phyloP scores from a whole-genome alignment of 2,888 invertebrate genomes.

The Polymixis flavicincta region DNA sequence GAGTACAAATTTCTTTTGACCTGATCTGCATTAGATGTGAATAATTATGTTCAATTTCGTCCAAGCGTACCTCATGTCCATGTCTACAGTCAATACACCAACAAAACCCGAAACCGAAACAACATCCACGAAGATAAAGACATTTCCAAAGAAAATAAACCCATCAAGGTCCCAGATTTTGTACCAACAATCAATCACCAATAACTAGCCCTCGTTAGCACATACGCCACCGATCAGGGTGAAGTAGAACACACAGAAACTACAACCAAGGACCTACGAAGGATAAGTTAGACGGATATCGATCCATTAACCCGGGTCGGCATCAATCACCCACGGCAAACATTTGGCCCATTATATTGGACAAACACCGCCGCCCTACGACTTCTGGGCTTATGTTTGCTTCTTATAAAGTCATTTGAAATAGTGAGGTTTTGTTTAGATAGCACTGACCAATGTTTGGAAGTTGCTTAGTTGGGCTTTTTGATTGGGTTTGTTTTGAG shows the following conservation, averaged over 20 bases:
- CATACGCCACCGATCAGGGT: conserved; percentile 54
- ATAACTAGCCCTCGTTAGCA: conserved; percentile 61
- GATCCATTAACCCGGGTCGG: conserved; percentile 81
- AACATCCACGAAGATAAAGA: conserved; percentile 19
- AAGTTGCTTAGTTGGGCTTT: conserved; percentile 52
- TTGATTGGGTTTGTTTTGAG: conserved; percentile 49
- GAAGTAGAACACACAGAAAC: conserved; percentile 65
- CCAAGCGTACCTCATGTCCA: neutral
- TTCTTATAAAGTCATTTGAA: conserved; percentile 76
- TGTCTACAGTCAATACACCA: neutral
- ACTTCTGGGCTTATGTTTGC: conserved; percentile 77
- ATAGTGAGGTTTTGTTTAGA: conserved; percentile 62
- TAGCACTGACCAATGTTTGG: conserved; percentile 51
- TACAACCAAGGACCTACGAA: conserved; percentile 59
- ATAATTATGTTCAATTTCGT: neutral
- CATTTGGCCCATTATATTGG: conserved; percentile 85
- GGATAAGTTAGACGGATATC: conserved; percentile 75
- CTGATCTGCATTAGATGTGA: neutral
- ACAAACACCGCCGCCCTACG: conserved; percentile 74
- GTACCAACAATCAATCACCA: conserved; percentile 62
- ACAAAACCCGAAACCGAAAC: neutral
- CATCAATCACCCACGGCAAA: conserved; percentile 86
- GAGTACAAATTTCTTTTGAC: neutral
- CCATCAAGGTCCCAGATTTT: conserved; percentile 39
- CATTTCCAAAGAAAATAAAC: conserved; percentile 44